These are phyloP conservation scores for Procavia capensis DNA, from an alignment of 2,113 vertebrate species.

Conservation along the genomic window DNA sequence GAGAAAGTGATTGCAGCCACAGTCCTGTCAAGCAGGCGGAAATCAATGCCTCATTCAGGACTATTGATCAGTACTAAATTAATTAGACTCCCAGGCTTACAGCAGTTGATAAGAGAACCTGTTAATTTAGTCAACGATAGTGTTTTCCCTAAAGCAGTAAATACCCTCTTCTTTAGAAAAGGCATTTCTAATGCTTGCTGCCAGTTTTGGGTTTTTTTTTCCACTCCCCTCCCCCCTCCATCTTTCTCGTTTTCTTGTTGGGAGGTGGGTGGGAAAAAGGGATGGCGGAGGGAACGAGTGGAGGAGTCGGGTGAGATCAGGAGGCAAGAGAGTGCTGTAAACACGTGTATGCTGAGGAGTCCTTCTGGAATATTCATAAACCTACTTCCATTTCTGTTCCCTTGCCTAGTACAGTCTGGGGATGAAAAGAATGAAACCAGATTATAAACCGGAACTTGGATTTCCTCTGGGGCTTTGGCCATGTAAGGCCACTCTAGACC, in stretches of 20 bases:
- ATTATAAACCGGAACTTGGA: slow-evolving; percentile 54
- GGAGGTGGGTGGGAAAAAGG: not conserved
- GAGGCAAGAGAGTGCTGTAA: not conserved
- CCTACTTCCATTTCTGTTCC: slow-evolving; percentile 64
- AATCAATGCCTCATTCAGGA: slow-evolving; percentile 93
- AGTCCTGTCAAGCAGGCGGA: slow-evolving; percentile 84
- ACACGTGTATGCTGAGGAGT: slow-evolving; percentile 67
- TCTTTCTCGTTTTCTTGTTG: not conserved
- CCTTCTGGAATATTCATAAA: slow-evolving; percentile 57
- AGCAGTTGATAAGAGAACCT: slow-evolving; percentile 93
- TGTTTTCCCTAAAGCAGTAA: slow-evolving; percentile 92
- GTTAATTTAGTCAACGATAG: slow-evolving; percentile 93
- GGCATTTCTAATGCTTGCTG: slow-evolving; percentile 83
- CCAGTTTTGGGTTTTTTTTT: slow-evolving; percentile 13
- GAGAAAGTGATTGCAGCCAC: slow-evolving; percentile 81
- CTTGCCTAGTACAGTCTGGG: not conserved
- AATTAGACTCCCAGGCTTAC: slow-evolving; percentile 93
- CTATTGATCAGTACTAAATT: slow-evolving; percentile 93
- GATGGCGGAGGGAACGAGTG: not conserved
- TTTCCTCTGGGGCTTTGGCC: slow-evolving; percentile 57
- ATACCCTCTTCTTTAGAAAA: slow-evolving; percentile 90
- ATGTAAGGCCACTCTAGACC: not conserved
- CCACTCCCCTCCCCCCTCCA: too few species aligned
- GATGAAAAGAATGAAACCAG: slow-evolving; percentile 74
- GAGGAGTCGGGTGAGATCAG: not conserved